Percentiles rank a stretch among this genome's conserved stretches.
phyloP scores from a whole-genome alignment of 2,113 vertebrate species.

The Micronisus gabar region DNA sequence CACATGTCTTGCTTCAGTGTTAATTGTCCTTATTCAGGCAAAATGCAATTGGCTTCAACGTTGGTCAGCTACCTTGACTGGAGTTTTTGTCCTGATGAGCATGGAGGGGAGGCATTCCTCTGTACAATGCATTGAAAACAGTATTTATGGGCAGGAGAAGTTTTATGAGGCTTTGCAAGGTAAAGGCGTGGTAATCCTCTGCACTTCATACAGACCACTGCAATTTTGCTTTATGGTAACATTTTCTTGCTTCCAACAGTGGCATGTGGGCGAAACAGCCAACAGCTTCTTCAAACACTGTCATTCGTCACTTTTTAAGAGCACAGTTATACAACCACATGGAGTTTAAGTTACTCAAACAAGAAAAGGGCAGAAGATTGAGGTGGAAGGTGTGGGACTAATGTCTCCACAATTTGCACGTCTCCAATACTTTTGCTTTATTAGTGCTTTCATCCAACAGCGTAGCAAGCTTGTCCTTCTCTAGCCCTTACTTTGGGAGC shows the following conservation, averaged over 20 bases:
- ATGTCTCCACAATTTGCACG: background rate
- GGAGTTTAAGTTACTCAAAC: background rate
- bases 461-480: background rate
- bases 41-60: background rate
- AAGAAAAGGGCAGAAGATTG: background rate
- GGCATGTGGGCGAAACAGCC: background rate
- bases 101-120: background rate
- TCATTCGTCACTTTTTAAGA: background rate
- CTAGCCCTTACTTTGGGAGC: background rate
- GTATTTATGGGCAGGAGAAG: background rate
- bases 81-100: background rate
- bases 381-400: background rate
- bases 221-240: background rate
- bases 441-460: background rate
- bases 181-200: background rate
- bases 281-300: background rate
- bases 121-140: background rate
- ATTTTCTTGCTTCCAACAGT: background rate
- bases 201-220: background rate
- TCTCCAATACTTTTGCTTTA: background rate
- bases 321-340: background rate
- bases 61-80: background rate
- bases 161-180: background rate
- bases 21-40: background rate
- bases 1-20: background rate